A percentile compares a stretch with the other conserved stretches of the same genome.
Conservation (phyloP, 1,140 invertebrate species). For the Psix sp. region DNA sequence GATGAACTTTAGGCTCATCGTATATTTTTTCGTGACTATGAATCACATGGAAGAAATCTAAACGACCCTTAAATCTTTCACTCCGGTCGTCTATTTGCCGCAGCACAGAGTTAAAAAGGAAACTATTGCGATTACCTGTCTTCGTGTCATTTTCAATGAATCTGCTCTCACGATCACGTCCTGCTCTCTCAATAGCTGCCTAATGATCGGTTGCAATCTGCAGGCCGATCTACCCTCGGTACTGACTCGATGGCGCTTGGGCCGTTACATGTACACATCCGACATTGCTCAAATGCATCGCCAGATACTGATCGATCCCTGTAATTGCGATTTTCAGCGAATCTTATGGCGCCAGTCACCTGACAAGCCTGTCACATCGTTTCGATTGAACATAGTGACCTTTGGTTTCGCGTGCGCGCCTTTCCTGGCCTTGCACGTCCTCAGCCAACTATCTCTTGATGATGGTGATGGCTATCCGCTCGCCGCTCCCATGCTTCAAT, state of each 20-base stretch:
- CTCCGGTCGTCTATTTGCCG: neutral
- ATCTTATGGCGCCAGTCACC: too few species aligned
- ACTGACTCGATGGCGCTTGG: neutral
- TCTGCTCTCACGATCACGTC: neutral
- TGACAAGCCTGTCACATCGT: too few species aligned
- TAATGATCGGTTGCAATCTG: neutral
- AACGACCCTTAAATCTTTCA: neutral
- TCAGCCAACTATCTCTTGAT: neutral
- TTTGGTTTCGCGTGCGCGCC: too few species aligned
- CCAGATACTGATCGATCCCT: neutral
- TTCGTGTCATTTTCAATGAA: neutral
- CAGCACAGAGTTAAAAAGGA: neutral
- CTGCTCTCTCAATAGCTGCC: neutral
- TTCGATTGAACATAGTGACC: too few species aligned
- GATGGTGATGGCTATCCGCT: neutral
- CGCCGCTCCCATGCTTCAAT: neutral
- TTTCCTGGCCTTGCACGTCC: too few species aligned
- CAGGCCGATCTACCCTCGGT: neutral
- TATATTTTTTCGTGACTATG: neutral
- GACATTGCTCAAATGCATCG: slow-evolving; percentile 7
- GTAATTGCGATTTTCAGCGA: slow-evolving; percentile 5
- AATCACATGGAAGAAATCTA: neutral
- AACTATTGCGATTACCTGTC: neutral
- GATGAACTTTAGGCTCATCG: neutral
- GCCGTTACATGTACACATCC: neutral